Evolutionary conservation across 2,888 invertebrate genomes (phyloP), one percentile per base, ranked within the genome.

Genomic region (Orthonevra nobilis): DNA sequence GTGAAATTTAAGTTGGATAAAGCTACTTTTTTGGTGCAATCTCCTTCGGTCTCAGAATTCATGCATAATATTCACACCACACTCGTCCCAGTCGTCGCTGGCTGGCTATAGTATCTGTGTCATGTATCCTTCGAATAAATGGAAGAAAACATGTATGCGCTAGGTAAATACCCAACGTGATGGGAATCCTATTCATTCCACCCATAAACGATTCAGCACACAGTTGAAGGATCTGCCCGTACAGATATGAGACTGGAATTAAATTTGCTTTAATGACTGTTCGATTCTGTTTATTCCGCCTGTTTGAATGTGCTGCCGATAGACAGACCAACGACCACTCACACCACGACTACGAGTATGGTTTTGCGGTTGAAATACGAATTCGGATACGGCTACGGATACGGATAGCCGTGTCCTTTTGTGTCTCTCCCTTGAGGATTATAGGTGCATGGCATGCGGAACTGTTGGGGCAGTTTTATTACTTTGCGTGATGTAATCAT

Each of bases 191-290:
- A 70, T 63, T 70, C 70, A 64, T 12, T 23, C 26, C 46, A 10
- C 36, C 58, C 69, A 58, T 60, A 77, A 77, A 58, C 70, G 77
- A 60, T 50, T 70, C 70, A 38, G 61, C 60, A 70, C 75, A 64
- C 52, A 58, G 64, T 52, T 77, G 56, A 70, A 70, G 77, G 70
- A 52, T 60, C 64, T 60, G 32, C 30, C 9, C 32, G 50, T 52
- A 19, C 50, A 44, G 77, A 70, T 70, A 77, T 70, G 77, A 77
- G 77, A 77, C 70, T 77, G 19, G 77, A 77, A 77, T 77, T 77
- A 77, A 77, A 77, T 77, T 77, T 70, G 58, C 77, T 70, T 75
- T 77, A 77, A 77, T 77, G 77, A 64, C 56, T 77, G 50, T 70
- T 70, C 77, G 77, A 77, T 77, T 77, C 52, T 52, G 58, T 77